Evolutionary conservation across 2,888 invertebrate genomes (phyloP).

Genomic region (Balanococcus diminutus): DNA sequence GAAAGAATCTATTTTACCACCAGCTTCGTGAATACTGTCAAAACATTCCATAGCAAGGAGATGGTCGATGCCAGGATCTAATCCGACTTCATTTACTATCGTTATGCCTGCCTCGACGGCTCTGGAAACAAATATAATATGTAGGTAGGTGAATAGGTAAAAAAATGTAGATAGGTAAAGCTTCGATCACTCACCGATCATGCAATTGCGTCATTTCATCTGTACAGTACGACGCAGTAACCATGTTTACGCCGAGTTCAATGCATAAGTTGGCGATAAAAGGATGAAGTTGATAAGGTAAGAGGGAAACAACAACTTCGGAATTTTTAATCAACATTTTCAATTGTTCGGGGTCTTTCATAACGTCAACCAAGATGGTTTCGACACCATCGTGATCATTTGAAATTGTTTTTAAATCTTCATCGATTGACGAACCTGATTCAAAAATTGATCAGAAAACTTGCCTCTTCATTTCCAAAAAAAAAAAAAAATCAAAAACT

Average conservation of each 20-base stretch:
- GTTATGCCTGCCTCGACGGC: conserved; percentile 90
- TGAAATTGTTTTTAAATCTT: conserved; percentile 72
- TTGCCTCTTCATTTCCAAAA: conserved; percentile 51
- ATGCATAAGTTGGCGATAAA: conserved; percentile 86
- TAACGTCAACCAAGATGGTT: conserved; percentile 81
- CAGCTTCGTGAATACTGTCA: conserved; percentile 85
- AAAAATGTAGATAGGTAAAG: not conserved
- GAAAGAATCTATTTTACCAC: conserved; percentile 92
- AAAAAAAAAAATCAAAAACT: conserved; percentile 56
- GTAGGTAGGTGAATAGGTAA: not conserved
- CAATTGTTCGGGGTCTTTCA: conserved; percentile 70
- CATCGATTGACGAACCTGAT: conserved; percentile 81
- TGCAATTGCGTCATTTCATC: conserved; percentile 82
- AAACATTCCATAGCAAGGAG: conserved; percentile 96
- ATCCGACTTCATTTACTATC: conserved; percentile 92
- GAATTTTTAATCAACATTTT: conserved; percentile 75
- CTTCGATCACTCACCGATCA: conserved; percentile 67
- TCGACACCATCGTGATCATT: conserved; percentile 77
- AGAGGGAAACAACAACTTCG: conserved; percentile 81
- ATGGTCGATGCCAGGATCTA: conserved; percentile 99
- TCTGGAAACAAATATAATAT: conserved; percentile 62
- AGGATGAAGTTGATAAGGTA: conserved; percentile 91
- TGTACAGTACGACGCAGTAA: conserved; percentile 94
- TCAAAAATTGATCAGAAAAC: not conserved
- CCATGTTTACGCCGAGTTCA: conserved; percentile 84